Base-by-base conservation (phyloP, 1,140 invertebrate genomes). In the Drosophila mayri region DNA sequence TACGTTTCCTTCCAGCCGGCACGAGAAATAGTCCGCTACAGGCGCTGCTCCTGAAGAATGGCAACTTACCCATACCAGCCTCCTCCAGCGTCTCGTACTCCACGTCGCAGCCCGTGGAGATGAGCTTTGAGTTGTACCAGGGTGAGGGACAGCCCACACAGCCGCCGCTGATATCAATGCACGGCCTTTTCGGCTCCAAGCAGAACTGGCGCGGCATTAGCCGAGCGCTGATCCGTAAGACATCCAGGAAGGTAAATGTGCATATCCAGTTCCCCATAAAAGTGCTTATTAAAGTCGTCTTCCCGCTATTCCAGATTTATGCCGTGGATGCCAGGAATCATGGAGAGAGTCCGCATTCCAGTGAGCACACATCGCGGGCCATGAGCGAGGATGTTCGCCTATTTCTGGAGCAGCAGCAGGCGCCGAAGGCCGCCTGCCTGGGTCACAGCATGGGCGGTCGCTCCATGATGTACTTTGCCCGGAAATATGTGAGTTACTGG, bases 381-480 rank as follows among this genome's bases (percentile, higher is more conserved):
- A 95, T 98, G 94, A 95, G 95, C 6, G 94, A 94, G 70, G 98
- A 99, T 93, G 85, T 98, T 43, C 79, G 94, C 2, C 94, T 95
- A 54, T 83, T 92, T 22, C 54, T 97, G 47, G 44, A 81, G 46
- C 32, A 62, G 12, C 70, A 71, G 3, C 87, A 93, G 0, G 93
- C 97, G 8, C 68, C 94, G 0, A 95, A 95, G 92, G 94, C 95
- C 18, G 95, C 66, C 79, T 98, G 7, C 32, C 92, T 99, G 68
- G 98, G 98, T 0, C 97, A 99, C 85, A 97, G 97, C 65, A 98
- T 99, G 96, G 98, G 98, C 18, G 98, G 97, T 16, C 95, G 97
- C 60, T 94, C 96, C 3, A 95, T 96, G 47, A 98, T 99, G 97
- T 94, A 94, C 30, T 93, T 96, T 30, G 96, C 97, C 40, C 92